Percentiles rank a stretch among this genome's conserved stretches.
Conservation (phyloP, 2,888 invertebrate genomes). For the Embidobia sp. region DNA sequence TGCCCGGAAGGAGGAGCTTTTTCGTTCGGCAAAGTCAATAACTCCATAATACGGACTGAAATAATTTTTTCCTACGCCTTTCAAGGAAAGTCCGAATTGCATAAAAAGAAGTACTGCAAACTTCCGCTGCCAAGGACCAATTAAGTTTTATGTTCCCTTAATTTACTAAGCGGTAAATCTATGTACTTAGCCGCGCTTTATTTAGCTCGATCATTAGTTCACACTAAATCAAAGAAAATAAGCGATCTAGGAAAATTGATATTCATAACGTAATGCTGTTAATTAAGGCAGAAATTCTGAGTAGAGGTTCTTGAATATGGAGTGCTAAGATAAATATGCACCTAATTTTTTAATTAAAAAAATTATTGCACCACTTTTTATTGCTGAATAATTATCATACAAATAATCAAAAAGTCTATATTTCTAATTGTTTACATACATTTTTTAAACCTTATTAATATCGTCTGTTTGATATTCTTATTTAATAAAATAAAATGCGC, state of each 20-base stretch:
- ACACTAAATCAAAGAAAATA: not conserved
- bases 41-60: not conserved
- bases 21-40: conserved; percentile 4
- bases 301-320: too few relatives aligned
- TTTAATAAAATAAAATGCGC: too few relatives aligned
- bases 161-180: conserved; percentile 11
- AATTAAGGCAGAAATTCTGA: too few relatives aligned
- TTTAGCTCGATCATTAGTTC: conserved; percentile 7
- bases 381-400: too few relatives aligned
- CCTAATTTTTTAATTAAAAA: too few relatives aligned
- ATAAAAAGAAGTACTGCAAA: not conserved
- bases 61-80: not conserved
- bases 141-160: conserved; percentile 20
- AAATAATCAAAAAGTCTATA: too few relatives aligned
- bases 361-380: too few relatives aligned
- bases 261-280: too few relatives aligned
- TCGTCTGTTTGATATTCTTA: too few relatives aligned
- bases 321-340: too few relatives aligned
- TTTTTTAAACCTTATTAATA: too few relatives aligned
- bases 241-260: not conserved
- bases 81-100: not conserved
- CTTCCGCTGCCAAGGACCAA: not conserved
- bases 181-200: conserved; percentile 16
- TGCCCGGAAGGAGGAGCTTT: not conserved
- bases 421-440: not conserved